Evolutionary conservation across 2,797 vertebrate species (phyloP), one percentile per base, ranked within the genome.

Genomic region (Poecilia wingei): DNA sequence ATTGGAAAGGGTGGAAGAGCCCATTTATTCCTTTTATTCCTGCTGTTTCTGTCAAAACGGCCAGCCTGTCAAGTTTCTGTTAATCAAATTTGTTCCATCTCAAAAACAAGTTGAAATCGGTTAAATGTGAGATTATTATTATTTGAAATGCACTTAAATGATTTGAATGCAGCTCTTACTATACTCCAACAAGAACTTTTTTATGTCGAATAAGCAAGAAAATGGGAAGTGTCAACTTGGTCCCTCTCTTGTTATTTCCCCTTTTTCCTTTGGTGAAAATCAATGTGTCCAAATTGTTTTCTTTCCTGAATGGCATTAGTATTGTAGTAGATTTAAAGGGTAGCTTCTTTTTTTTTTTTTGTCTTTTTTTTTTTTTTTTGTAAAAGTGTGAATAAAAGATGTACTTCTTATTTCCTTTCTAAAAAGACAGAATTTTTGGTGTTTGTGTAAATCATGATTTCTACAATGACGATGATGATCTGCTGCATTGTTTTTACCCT

Each of bases 311-410:
- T 97, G 96, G 95, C 96, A 97, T 96, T 97, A 95, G 96, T 96
- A 95, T 96, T 97, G 94, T 96, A 96, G 96, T 97, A 96, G 96
- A 96, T 91, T 96, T 95, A 96, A 94, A 96, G 91, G 95, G 91
- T 97, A 97, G 95, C 93, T 72, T 94, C 93, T 85, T 83, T 87
- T 18, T 36, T 8, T 66, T 39, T 33, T 2, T 61, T 88, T 95
- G 97, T 97, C 96, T 97, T 33, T 16, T 5, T 16, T 31, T 1
- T 7, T 97, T 97, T 96, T 97, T 64, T 64, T 33, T 64, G 16
- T 13, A 36, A 97, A 97, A 97, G 96, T 98, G 97, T 98, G 97
- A 98, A 98, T 98, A 98, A 97, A 98, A 96, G 94, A 96, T 96
- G 97, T 97, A 97, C 96, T 96, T 97, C 95, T 92, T 97, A 96